Evolutionary conservation across 2,888 invertebrate genomes (phyloP), one percentile per base, ranked within the genome.

Genomic region (Escarpia spicata): DNA sequence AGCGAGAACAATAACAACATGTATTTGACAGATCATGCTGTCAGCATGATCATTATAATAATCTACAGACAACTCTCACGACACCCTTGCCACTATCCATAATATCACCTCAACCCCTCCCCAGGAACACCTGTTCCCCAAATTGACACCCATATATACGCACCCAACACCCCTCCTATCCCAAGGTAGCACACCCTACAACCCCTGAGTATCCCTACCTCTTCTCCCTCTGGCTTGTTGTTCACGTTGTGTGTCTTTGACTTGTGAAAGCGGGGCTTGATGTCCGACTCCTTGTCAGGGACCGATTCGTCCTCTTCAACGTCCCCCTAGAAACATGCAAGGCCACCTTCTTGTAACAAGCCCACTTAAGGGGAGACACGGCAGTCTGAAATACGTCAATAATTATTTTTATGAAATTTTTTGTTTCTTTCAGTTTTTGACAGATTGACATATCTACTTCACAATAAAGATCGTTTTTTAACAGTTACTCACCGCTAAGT

Each of bases 251-350:
- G 99, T 1, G 98, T 98, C 95, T 98, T 98, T 3, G 99, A 96
- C 96, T 98, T 98, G 96, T 99, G 99, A 97, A 99, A 99, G 94
- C 99, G 97, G 26, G 99, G 99, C 94, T 98, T 97, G 95, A 99
- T 99, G 96, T 99, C 99, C 9, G 96, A 96, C 95, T 99, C 99
- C 94, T 98, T 97, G 96, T 99, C 99, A 0, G 99, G 99, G 95
- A 99, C 98, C 97, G 98, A 98, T 95, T 98, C 98, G 96, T 99
- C 99, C 96, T 99, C 99, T 96, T 99, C 99, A 2, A 99, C 98
- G 97, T 99, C 99, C 60, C 99, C 99, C 97, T 98, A 94, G 10
- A 95, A 92, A 92, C 92, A 75, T 3, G n/a, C 75, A 93, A 75
- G 75, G 26, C n/a, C 75, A 26, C 26, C 75, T 75, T 75, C 19